These are phyloP conservation scores for Sprattus sprattus DNA, from an alignment of 2,113 vertebrate species.

Conservation along the genomic window DNA sequence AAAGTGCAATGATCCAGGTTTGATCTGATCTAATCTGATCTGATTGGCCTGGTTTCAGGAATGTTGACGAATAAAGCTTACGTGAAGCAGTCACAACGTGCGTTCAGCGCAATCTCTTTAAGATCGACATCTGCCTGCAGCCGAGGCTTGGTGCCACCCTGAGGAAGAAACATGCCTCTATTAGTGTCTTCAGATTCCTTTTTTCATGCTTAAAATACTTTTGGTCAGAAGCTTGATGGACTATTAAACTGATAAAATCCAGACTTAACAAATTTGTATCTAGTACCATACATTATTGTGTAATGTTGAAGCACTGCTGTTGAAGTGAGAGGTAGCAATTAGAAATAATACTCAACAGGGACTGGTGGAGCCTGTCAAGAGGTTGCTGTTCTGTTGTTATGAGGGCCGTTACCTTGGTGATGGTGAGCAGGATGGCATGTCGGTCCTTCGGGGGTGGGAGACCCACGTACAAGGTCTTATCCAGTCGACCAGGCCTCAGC, in stretches of 20 bases:
- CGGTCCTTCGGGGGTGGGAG: constrained; percentile 86
- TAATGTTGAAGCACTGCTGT: background rate
- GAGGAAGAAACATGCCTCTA: background rate
- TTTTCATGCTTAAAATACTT: background rate
- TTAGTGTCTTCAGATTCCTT: background rate
- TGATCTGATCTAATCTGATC: background rate
- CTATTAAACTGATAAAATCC: too few relatives aligned
- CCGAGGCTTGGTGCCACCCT: constrained; percentile 83
- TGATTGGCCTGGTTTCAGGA: background rate
- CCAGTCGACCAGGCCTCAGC: constrained; percentile 89
- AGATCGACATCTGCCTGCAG: constrained; percentile 81
- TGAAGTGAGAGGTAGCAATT: background rate
- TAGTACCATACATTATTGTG: background rate
- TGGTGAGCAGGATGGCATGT: constrained; percentile 86
- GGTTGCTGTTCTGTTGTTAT: background rate
- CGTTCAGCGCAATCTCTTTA: constrained; percentile 77
- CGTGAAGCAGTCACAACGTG: constrained; percentile 84
- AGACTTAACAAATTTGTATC: too few relatives aligned
- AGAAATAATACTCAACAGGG: background rate
- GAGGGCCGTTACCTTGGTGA: constrained; percentile 81
- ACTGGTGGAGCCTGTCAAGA: background rate
- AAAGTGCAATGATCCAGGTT: background rate
- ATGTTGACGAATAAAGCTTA: constrained; percentile 65
- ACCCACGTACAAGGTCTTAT: constrained; percentile 93
- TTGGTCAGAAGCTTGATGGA: too few relatives aligned